phyloP scores from a whole-genome alignment of 2,888 invertebrate species.

The Tachystola acroxantha region DNA sequence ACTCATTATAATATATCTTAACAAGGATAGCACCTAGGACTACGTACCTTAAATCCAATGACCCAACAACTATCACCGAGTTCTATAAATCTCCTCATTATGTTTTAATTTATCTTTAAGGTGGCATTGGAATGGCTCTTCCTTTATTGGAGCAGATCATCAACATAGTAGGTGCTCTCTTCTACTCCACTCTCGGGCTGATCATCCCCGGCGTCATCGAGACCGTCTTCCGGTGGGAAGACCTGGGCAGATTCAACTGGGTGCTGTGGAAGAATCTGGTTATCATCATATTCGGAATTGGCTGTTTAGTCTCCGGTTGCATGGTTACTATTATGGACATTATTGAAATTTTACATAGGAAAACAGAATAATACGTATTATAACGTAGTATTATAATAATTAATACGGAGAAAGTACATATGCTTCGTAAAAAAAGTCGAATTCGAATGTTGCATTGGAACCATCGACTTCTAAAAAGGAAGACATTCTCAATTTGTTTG shows the following conservation, averaged over 20 bases:
- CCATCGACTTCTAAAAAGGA: no score
- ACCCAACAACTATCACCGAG: no score
- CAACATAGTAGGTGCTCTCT: constrained; percentile 72
- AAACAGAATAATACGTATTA: constrained; percentile 27
- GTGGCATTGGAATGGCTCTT: constrained; percentile 84
- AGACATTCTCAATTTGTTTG: no score
- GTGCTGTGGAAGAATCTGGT: constrained; percentile 82
- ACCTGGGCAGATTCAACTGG: constrained; percentile 83
- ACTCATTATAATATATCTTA: no score
- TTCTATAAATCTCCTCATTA: no score
- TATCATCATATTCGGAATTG: constrained; percentile 79
- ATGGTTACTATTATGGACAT: constrained; percentile 56
- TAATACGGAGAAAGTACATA: no score
- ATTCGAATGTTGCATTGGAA: no score
- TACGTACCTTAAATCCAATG: no score
- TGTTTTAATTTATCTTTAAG: constrained; percentile 27
- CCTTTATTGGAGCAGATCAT: constrained; percentile 70
- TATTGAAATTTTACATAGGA: constrained; percentile 65
- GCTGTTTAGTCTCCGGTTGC: constrained; percentile 81
- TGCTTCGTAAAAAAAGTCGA: no score
- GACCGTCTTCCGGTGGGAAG: constrained; percentile 83
- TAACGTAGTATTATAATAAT: no score
- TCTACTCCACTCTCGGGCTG: constrained; percentile 85
- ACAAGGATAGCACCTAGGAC: no score
- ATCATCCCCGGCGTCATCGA: constrained; percentile 87